A percentile compares a stretch with the other conserved stretches of the same genome.
phyloP scores from a whole-genome alignment of 1,140 invertebrate genomes.

The Liolophura sinensis region DNA sequence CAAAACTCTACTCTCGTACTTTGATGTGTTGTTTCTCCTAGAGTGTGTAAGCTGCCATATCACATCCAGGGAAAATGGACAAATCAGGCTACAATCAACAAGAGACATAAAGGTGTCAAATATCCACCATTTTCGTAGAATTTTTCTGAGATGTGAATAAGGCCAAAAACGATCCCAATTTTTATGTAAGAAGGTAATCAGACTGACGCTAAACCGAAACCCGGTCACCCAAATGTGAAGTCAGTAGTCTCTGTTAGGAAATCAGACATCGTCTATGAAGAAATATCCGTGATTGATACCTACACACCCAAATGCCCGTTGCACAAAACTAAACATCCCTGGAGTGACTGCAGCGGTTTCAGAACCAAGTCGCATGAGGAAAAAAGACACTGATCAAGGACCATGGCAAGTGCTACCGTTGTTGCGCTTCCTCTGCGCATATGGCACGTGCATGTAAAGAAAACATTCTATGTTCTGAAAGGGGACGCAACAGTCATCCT shows the following conservation, averaged over 20 bases:
- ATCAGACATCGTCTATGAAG: constrained; percentile 11
- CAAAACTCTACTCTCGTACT: constrained; percentile 14
- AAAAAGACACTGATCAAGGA: constrained; percentile 1
- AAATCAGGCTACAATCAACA: constrained; percentile 14
- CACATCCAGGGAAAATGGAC: constrained; percentile 22
- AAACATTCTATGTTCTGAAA: constrained; percentile 6
- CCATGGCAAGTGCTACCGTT: constrained; percentile 9
- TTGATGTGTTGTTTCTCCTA: constrained; percentile 20
- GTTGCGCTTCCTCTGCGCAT: background rate
- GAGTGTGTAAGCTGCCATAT: constrained; percentile 17
- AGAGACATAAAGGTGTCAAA: constrained; percentile 8
- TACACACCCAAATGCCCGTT: constrained; percentile 9
- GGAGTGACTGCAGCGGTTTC: constrained; percentile 5
- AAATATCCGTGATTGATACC: constrained; percentile 12
- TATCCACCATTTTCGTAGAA: no score
- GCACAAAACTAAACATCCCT: constrained; percentile 5
- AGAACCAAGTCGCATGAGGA: background rate
- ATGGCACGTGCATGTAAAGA: no score
- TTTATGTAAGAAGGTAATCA: constrained; percentile 1
- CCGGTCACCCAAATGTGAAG: background rate
- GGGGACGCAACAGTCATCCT: constrained; percentile 1
- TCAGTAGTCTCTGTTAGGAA: constrained; percentile 4
- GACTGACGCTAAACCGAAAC: background rate
- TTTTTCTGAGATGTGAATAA: constrained; percentile 6
- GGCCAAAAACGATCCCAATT: constrained; percentile 21